A percentile compares a stretch with the other conserved stretches of the same genome.
Conservation (phyloP, 2,888 invertebrate genomes). For the Macrophya alboannulata region DNA sequence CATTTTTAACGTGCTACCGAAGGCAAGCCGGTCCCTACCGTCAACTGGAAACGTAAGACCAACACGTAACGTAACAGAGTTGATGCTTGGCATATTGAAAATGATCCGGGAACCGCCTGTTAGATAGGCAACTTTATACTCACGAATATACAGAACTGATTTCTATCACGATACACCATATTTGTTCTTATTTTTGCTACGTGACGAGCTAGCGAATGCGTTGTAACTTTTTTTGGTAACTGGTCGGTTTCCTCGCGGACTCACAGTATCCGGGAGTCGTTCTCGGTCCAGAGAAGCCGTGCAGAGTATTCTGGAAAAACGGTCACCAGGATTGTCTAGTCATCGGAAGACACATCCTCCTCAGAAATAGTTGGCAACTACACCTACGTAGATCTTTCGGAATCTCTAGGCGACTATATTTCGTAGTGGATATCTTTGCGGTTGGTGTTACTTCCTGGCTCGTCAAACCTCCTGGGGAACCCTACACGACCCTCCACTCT, state of each 20-base stretch:
- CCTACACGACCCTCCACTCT: not conserved
- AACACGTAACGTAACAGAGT: not conserved
- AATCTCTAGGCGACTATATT: not conserved
- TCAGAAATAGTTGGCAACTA: not conserved
- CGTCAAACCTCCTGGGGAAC: not conserved
- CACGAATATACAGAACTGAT: not conserved
- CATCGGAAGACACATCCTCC: not conserved
- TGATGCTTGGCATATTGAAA: not conserved
- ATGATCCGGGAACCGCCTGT: not conserved
- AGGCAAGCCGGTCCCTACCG: constrained; percentile 10
- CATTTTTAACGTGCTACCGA: constrained; percentile 9
- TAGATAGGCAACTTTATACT: not conserved
- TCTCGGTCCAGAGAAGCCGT: not conserved
- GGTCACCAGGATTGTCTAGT: not conserved
- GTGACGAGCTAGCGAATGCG: too few species aligned
- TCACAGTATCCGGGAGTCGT: not conserved
- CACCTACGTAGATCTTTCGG: not conserved
- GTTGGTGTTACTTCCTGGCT: not conserved
- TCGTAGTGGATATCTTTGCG: not conserved
- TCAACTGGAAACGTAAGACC: constrained; percentile 9
- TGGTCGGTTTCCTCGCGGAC: too few species aligned
- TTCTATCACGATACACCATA: too few species aligned
- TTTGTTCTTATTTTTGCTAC: too few species aligned
- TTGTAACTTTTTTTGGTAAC: too few species aligned
- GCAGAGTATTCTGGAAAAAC: not conserved